phyloP scores from a whole-genome alignment of 2,888 invertebrate genomes.

The Petrolisthes cinctipes region DNA sequence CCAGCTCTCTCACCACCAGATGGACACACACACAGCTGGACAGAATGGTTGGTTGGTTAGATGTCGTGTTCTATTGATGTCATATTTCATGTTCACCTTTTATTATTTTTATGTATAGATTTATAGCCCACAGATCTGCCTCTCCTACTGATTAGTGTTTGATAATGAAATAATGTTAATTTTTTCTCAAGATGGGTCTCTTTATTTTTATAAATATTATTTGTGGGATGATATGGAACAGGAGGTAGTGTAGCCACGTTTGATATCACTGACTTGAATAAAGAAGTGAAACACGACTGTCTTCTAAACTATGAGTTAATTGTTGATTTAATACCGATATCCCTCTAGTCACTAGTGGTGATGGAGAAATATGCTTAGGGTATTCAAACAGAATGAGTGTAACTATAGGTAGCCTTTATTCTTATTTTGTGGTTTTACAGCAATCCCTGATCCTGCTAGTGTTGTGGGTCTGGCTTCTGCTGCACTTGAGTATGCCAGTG shows the following conservation, averaged over 20 bases:
- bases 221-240: too few species aligned
- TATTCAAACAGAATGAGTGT: background rate
- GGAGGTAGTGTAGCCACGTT: too few species aligned
- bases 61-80: background rate
- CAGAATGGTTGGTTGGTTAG: slow-evolving; percentile 44
- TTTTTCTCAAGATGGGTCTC: background rate
- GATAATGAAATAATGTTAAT: background rate
- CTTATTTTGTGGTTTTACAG: slow-evolving; percentile 20
- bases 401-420: background rate
- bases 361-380: background rate
- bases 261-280: too few species aligned
- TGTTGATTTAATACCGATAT: background rate
- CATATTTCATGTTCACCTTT: too few species aligned
- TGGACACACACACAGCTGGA: slow-evolving; percentile 66
- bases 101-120: too few species aligned
- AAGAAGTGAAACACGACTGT: too few species aligned
- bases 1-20: slow-evolving; percentile 77
- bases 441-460: slow-evolving; percentile 71
- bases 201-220: background rate
- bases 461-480: slow-evolving; percentile 74
- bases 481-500: slow-evolving; percentile 79
- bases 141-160: background rate
- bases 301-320: background rate
- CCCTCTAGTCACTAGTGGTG: background rate
- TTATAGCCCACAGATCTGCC: too few species aligned